Evolutionary conservation across 2,888 invertebrate species (phyloP).

Genomic region (Notocelia uddmanniana): DNA sequence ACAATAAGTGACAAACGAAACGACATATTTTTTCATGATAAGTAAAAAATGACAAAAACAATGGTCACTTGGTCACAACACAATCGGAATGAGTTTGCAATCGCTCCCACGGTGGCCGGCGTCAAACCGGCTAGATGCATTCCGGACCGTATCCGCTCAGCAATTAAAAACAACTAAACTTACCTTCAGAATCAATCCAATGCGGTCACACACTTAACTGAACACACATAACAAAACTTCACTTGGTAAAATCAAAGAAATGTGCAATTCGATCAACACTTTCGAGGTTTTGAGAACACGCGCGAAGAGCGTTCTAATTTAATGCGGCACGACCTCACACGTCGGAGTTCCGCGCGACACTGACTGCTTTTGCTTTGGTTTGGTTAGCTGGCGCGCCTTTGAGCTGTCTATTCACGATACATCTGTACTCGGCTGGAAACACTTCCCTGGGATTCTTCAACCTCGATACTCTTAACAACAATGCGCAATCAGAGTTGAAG

Average conservation of each 20-base stretch:
- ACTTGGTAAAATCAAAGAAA: slow-evolving; percentile 69
- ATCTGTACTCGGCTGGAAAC: neutral
- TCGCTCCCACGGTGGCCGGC: slow-evolving; percentile 79
- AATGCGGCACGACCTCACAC: slow-evolving; percentile 52
- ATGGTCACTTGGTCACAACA: no score
- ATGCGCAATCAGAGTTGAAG: neutral
- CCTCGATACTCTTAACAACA: neutral
- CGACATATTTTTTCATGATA: no score
- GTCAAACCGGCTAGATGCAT: slow-evolving; percentile 79
- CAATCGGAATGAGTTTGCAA: slow-evolving; percentile 59
- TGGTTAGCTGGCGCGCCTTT: slow-evolving; percentile 18
- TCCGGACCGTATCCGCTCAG: slow-evolving; percentile 69
- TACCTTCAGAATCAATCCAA: slow-evolving; percentile 69
- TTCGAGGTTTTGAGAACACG: slow-evolving; percentile 59
- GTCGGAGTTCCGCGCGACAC: slow-evolving; percentile 61
- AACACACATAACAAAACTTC: slow-evolving; percentile 75
- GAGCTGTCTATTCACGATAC: neutral
- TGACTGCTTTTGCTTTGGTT: slow-evolving; percentile 53
- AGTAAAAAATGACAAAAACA: slow-evolving; percentile 46
- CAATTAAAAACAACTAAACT: slow-evolving; percentile 66
- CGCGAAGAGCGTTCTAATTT: slow-evolving; percentile 57
- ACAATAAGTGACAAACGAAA: neutral
- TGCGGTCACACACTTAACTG: slow-evolving; percentile 59
- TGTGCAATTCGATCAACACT: slow-evolving; percentile 51
- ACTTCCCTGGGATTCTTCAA: neutral